Base-by-base conservation (phyloP, 92 coral and sea anemone species). In the Pocillopora grandis region DNA sequence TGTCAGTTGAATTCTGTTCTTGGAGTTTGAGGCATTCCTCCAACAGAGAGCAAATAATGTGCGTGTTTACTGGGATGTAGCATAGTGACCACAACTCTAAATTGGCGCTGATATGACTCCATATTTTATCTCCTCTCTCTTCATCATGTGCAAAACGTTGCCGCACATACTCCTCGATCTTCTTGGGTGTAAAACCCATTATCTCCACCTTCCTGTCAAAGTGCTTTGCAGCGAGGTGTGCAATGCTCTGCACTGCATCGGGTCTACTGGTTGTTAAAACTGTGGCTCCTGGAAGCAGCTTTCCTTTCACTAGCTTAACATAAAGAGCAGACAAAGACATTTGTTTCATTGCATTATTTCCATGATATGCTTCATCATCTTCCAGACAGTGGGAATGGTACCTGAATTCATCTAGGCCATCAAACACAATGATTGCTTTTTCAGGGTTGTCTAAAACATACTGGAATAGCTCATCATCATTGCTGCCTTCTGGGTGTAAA, bases 381-480 rank as follows among this genome's bases (percentile, higher is more conserved):
- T 59, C 89, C 21, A 76, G 10, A 58, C 62, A 79, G 72, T 19
- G 66, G 3, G 23, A 67, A n/a, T 58, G 49, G 56, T 74, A 21
- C 18, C 61, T 75, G 48, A 80, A 78, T 80, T 90, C 93, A 84
- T 90, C 93, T 21, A 90, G 79, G 12, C 93, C 93, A 87, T 90
- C 93, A 87, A 90, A 90, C 16, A 90, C 66, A 17, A 91, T 62
- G 11, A 91, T 48, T 2, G 70, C 74, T 67, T 84, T 80, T 20
- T 69, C 80, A 10, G 94, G 84, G 27, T 91, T 42, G 33, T 70
- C 85, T 36, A 90, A 64, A 61, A 90, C 48, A 31, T 52, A 62
- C 72, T 87, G 76, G 20, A 82, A 87, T 35, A 61, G 37, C 7
- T 82, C 82, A 49, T 78, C 63, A 52, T 72, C 78, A 35, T 68